Base-by-base conservation (phyloP, 1,140 invertebrate species). In the Arion vulgaris region DNA sequence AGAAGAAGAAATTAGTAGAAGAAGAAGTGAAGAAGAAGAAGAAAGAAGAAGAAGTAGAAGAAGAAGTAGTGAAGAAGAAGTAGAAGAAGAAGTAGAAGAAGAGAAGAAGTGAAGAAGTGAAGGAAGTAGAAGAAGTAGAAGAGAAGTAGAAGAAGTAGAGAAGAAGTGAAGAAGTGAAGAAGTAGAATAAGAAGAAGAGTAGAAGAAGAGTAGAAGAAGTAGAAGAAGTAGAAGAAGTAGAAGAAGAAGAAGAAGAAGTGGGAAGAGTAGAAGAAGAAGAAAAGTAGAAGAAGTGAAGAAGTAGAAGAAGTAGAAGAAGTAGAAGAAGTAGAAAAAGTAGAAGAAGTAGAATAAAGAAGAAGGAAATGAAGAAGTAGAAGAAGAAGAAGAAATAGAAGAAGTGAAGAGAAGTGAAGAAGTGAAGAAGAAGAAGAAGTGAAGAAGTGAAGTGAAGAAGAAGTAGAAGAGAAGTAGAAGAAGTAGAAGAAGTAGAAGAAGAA, bases 241-340 rank as follows among this genome's bases (percentile, higher is more conserved):
- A 5, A 34, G 5, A 5, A 72, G 34, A 32, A 72, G 34, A 5
- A 72, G 7, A 32, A 72, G 7, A 32, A 72, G 7, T 15, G 34
- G 34, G 69, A 72, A 34, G 69, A 72, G 7, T 9, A 72, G 26
- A 5, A 72, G 26, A 32, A 72, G 7, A n/a, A 72, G 19, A 19
- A 49, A 49, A 19, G 19, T 11, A 19, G n/a, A 69, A n/a, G n/a
- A 69, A n/a, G n/a, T 11, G 34, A 36, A 69, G 13, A n/a, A 72
- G 69, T 7, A 72, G 69, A 34, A 72, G 17, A 34, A 72, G 69
- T 15, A 72, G 69, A 34, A 72, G 17, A 72, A 72, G 19, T 34
- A 72, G 17, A 34, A 19, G 17, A 72, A 72, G 69, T 34, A 72
- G 17, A 72, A 34, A 32, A 72, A 34, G 69, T 34, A 34, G 69